Evolutionary conservation across 2,113 vertebrate species (phyloP), one percentile per base, ranked within the genome.

Genomic region (Stegastes partitus): DNA sequence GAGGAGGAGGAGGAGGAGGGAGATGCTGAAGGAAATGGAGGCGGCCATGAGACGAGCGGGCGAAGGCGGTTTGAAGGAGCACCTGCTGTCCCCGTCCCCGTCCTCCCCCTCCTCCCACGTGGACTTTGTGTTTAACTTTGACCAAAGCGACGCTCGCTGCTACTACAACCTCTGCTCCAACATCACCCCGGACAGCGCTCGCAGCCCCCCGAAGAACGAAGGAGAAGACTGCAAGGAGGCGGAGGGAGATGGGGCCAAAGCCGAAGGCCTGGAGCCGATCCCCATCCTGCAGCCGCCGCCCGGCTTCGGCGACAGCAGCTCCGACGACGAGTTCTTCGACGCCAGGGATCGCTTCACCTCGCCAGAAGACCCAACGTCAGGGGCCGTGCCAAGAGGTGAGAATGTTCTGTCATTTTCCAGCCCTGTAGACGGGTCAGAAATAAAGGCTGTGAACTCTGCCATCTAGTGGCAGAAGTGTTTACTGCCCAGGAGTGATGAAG

Each of bases 321-420:
- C 98, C 0, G 98, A 99, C 12, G 97, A 99, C 19, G 98, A 99
- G 86, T 98, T 97, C 92, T 98, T 96, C 61, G 97, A 99, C 0
- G 97, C 97, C 9, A 95, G 95, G 16, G 97, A 99, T 79, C 92
- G 94, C 83, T 94, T 99, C 15, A 95, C 93, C 19, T 94, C 91
- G 2, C 88, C 91, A 11, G 94, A 93, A 74, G 91, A 94, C 91
- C 81, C 93, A 0, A 89, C 63, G 0, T 91, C 84, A 16, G 89
- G 73, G 0, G 66, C 73, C 8, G 55, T 53, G 7, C 50, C 68
- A n/a, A 90, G 68, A 94, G 93, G 95, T 94, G 74, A 10, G 11
- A 44, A 44, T 7, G n/a, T 15, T 53, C 15, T 63, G 3, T 62
- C 21, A 61, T 19, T 37, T 51, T 65, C 0, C 50, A 19, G 3